Evolutionary conservation across 1,140 invertebrate species (phyloP), one percentile per base, ranked within the genome.

Genomic region (Mycetomoellerius zeteki): DNA sequence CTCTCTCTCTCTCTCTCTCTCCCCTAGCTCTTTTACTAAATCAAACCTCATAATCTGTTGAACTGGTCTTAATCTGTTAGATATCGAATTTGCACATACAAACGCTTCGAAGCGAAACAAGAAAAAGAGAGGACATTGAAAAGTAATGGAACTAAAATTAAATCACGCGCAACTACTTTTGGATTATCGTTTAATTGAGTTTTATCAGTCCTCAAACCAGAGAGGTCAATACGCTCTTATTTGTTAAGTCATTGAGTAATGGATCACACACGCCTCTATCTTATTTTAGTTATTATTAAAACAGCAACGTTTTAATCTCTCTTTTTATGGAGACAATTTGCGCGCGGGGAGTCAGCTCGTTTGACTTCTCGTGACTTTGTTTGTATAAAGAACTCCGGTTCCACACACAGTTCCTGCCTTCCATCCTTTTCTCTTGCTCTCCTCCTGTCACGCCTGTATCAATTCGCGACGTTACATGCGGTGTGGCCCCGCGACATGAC

Each of bases 371-470:
- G 37, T 19, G 50, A 33, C 33, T 77, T 47, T 33, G 58, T 54
- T 67, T 24, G 21, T 21, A 84, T 67, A 84, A 33, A 85, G 27
- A 62, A 16, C 6, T 37, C 24, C 33, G 37, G 2, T n/a, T n/a
- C 37, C 21, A 10, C 62, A 33, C 16, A 37, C 30, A 24, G 50
- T 30, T 80, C 19, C 24, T 60, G 50, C 7, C 65, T 19, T 37
- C 60, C 60, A 21, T 85, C 37, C 43, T 80, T 73, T 50, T 43
- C 58, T 12, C 33, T 62, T 84, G 72, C 73, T 69, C 72, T 87
- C 77, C 71, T 89, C 37, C 77, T 89, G 90, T 90, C 90, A 87
- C 85, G 62, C 65, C 85, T 80, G 86, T 87, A 91, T 92, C 90
- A 90, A 90, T 92, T 77, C 62, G 7, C 30, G 16, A 10, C 21